Evolutionary conservation across 2,888 invertebrate genomes (phyloP).

Genomic region (Ashinkailepas kermadecensis): DNA sequence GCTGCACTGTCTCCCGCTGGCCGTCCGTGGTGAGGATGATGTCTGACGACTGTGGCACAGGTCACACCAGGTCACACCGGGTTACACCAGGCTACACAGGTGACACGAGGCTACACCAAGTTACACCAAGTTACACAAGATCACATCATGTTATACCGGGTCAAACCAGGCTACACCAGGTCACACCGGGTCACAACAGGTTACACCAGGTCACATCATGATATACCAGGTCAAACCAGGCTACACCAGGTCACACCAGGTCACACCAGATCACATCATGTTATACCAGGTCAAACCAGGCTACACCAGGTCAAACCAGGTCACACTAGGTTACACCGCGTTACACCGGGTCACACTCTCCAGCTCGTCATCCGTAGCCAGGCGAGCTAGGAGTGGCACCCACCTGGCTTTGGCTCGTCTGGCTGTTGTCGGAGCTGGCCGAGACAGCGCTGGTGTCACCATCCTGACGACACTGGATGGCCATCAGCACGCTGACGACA

Average conservation of each 20-base stretch:
- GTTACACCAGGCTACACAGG: too few species aligned
- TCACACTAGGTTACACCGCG: too few species aligned
- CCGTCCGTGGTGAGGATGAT: constrained; percentile 3
- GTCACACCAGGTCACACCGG: too few species aligned
- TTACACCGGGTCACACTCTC: background rate
- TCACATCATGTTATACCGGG: too few species aligned
- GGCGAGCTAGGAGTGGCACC: background rate
- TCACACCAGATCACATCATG: background rate
- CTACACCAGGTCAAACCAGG: too few species aligned
- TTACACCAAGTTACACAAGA: background rate
- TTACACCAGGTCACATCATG: too few species aligned
- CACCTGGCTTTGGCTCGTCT: constrained; percentile 17
- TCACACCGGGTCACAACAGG: background rate
- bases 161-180: too few species aligned
- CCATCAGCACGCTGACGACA: constrained; percentile 34
- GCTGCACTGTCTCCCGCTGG: constrained; percentile 12
- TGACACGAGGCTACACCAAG: too few species aligned
- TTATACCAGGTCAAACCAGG: too few species aligned
- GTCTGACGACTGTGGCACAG: background rate
- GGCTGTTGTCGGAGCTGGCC: background rate
- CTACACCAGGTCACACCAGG: too few species aligned
- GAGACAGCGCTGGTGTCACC: constrained; percentile 16
- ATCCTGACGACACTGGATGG: constrained; percentile 31
- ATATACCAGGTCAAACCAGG: too few species aligned
- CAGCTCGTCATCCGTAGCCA: constrained; percentile 23